Evolutionary conservation across 2,888 invertebrate genomes (phyloP), one percentile per base, ranked within the genome.

Genomic region (Diachrysia chrysitis): DNA sequence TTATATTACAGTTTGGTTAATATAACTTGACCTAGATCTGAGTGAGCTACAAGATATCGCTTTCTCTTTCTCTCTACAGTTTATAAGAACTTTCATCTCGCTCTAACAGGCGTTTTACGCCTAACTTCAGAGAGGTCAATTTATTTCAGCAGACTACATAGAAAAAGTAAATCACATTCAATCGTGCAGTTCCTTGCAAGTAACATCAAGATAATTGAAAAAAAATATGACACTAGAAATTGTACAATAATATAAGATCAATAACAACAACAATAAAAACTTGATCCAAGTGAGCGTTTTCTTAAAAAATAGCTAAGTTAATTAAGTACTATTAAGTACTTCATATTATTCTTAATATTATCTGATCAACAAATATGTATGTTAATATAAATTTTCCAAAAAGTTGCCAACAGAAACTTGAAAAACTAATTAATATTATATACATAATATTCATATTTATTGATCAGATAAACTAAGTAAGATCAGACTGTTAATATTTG

Each of bases 311-410:
- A 71, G 32, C 29, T 55, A 57, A 71, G 59, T 55, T 64, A 23
- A 37, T 71, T 61, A 68, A 63, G 80, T 71, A 78, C 66, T 5
- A 63, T 59, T 79, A 67, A 78, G 80, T 76, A 79, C 69, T 61
- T 46, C 56, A 51, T 60, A 58, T 63, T 66, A 63, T 61, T 17
- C 5, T n/a, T 42, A n/a, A 7, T n/a, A 5, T n/a, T 42, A 42
- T 42, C n/a, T 42, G 42, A 42, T 42, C 42, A 42, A 42, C n/a
- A 42, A 42, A 42, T n/a, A 42, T 37, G 35, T 14, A 37, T 9
- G 32, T 35, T 35, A n/a, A n/a, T n/a, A n/a, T n/a, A n/a, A n/a
- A n/a, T n/a, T n/a, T n/a, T n/a, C n/a, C n/a, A n/a, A n/a, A n/a
- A n/a, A n/a, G n/a, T n/a, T n/a, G n/a, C n/a, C n/a, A n/a, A n/a